Conservation (phyloP, 1,140 invertebrate genomes). For the Diorhabda sublineata region DNA sequence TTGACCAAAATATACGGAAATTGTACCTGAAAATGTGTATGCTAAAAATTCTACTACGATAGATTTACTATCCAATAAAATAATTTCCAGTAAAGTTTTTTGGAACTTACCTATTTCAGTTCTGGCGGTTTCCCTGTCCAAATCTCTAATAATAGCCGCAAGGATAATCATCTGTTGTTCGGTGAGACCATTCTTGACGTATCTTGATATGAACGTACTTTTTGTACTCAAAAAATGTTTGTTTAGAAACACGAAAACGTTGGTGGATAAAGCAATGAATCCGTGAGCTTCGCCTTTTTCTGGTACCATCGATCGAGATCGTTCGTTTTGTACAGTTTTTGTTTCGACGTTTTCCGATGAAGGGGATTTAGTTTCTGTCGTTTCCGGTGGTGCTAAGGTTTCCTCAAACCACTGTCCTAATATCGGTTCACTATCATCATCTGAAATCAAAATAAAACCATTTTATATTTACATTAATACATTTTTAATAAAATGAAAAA, state of each 20-base stretch:
- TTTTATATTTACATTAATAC: neutral
- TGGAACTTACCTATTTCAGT: constrained; percentile 65
- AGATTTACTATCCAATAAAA: neutral
- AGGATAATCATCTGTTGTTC: constrained; percentile 77
- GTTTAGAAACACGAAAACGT: constrained; percentile 64
- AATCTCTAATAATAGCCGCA: constrained; percentile 77
- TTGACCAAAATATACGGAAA: constrained; percentile 64
- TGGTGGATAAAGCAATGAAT: constrained; percentile 74
- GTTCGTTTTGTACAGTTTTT: constrained; percentile 38
- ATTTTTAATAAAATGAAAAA: neutral
- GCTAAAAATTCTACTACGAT: neutral
- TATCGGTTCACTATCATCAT: constrained; percentile 85
- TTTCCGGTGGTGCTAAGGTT: constrained; percentile 75
- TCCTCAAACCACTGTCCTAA: constrained; percentile 91
- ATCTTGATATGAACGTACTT: constrained; percentile 53
- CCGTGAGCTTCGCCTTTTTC: constrained; percentile 82
- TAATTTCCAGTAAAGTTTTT: too few species aligned
- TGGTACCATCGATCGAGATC: constrained; percentile 62
- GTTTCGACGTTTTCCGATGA: constrained; percentile 48
- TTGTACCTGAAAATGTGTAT: constrained; percentile 54
- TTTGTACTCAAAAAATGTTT: constrained; percentile 65
- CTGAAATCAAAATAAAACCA: constrained; percentile 23
- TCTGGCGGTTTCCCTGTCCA: constrained; percentile 77
- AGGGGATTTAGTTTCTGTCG: constrained; percentile 56
- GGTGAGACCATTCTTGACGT: constrained; percentile 58